Evolutionary conservation across 2,888 invertebrate species (phyloP).

Genomic region (Orthosia incerta): DNA sequence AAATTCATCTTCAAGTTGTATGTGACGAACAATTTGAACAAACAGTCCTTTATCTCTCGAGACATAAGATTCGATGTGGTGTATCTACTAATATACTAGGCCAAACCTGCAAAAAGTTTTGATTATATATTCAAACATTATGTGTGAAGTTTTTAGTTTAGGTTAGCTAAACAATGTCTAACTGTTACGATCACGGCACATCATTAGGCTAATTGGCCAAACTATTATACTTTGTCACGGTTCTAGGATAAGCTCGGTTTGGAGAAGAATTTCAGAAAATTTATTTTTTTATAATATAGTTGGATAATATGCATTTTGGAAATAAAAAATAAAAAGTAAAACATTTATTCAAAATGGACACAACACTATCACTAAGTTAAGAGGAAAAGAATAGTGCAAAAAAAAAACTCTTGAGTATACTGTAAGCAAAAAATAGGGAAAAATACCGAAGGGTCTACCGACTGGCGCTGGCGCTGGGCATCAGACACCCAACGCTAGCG

Average conservation of each 20-base stretch:
- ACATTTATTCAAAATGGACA: too few species aligned
- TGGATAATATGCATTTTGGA: not conserved
- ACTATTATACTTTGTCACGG: conserved; percentile 31
- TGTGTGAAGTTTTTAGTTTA: conserved; percentile 54
- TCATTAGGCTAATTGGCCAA: conserved; percentile 54
- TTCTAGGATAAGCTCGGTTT: conserved; percentile 8
- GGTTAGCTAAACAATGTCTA: conserved; percentile 50
- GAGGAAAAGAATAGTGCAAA: too few species aligned
- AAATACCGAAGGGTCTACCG: too few species aligned
- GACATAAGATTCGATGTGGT: not conserved
- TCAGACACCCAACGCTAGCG: not conserved
- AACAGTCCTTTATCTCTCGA: conserved; percentile 1
- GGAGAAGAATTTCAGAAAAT: not conserved
- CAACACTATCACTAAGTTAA: too few species aligned
- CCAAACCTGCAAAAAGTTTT: conserved; percentile 24
- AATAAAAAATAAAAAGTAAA: not conserved
- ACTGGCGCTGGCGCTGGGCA: too few species aligned
- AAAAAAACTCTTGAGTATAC: too few species aligned
- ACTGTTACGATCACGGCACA: conserved; percentile 46
- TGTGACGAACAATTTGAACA: not conserved
- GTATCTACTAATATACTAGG: not conserved
- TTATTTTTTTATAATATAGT: not conserved
- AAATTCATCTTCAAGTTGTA: not conserved
- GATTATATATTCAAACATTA: conserved; percentile 43
- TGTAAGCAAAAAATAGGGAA: too few species aligned